These are phyloP conservation scores for Brachyhypopomus gauderio DNA, from an alignment of 2,113 vertebrate genomes.

Conservation along the genomic window DNA sequence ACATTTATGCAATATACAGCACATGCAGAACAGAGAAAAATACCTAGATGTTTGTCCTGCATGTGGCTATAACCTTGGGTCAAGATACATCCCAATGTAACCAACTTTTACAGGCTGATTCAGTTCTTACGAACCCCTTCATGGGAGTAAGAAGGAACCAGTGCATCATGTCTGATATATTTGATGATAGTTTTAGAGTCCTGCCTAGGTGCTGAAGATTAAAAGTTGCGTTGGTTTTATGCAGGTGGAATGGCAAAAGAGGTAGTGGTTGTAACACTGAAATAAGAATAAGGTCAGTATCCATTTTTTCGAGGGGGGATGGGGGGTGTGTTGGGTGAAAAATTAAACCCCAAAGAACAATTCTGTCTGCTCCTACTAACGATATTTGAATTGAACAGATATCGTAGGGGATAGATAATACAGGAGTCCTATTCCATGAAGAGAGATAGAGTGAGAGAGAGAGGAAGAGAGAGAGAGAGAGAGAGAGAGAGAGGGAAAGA, in stretches of 20 bases:
- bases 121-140: not conserved
- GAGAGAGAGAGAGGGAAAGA: not conserved
- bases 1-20: not conserved
- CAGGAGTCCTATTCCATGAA: not conserved
- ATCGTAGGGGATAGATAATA: conserved; percentile 15
- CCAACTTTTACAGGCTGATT: not conserved
- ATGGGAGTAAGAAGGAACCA: not conserved
- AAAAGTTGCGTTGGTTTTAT: not conserved
- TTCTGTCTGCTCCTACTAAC: not conserved
- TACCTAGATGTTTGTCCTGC: not conserved
- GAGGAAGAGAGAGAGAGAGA: not conserved
- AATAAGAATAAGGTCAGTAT: not conserved
- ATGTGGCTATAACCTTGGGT: not conserved
- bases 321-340: not conserved
- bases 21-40: not conserved
- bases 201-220: not conserved
- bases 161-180: not conserved
- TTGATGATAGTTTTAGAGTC: conserved; percentile 1
- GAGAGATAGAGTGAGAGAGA: not conserved
- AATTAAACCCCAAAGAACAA: not conserved
- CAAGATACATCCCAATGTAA: not conserved
- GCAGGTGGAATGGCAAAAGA: not conserved
- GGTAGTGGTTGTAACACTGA: not conserved
- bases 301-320: not conserved
- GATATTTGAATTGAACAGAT: conserved; percentile 15